phyloP scores from a whole-genome alignment of 2,113 vertebrate species.

The Pluvianellus socialis region DNA sequence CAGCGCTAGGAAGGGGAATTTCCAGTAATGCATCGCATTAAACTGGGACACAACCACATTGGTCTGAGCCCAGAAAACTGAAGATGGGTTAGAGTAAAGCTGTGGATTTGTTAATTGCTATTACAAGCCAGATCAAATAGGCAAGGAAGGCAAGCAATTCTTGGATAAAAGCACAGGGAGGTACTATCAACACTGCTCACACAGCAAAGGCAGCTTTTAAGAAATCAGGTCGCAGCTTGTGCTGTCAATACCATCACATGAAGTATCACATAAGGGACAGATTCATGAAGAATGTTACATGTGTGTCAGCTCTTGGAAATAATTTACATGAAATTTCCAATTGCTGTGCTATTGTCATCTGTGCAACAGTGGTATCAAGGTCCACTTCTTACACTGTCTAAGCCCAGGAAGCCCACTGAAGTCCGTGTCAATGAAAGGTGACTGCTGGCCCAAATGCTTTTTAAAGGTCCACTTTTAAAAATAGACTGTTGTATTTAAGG shows the following conservation, averaged over 20 bases:
- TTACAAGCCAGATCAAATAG: neutral
- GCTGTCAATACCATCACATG: accelerated
- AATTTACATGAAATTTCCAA: neutral
- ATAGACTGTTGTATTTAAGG: neutral
- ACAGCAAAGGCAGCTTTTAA: neutral
- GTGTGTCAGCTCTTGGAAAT: neutral
- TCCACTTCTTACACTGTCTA: neutral
- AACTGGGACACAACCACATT: neutral
- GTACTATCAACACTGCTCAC: neutral
- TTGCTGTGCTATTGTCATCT: neutral
- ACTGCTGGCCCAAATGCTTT: neutral
- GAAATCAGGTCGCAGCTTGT: neutral
- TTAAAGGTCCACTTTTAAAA: neutral
- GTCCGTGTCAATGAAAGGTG: neutral
- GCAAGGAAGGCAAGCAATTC: neutral
- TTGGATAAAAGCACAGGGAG: neutral
- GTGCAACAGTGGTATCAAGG: neutral
- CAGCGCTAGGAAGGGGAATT: neutral
- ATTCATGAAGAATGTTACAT: neutral
- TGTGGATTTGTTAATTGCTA: neutral
- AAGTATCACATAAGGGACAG: neutral
- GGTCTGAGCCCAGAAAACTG: neutral
- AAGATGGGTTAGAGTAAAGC: neutral
- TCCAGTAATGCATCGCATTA: neutral
- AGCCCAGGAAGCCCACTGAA: neutral